A percentile compares a stretch with the other conserved stretches of the same genome.
Conservation (phyloP, 1,140 invertebrate species). For the Cydia amplana region DNA sequence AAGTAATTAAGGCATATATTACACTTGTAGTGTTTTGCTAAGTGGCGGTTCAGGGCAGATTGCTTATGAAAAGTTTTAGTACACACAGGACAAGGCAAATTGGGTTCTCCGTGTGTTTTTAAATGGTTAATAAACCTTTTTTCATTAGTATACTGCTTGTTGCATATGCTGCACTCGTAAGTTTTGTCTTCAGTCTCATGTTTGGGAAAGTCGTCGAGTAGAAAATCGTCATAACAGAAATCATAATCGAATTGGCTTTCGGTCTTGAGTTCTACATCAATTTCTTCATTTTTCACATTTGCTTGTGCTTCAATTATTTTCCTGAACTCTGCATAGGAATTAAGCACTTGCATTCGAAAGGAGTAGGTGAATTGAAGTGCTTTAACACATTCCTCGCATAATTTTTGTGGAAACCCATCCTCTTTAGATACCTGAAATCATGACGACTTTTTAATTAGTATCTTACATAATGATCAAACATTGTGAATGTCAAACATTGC, state of each 20-base stretch:
- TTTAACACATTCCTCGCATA: constrained; percentile 68
- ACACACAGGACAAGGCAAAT: constrained; percentile 51
- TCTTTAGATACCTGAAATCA: constrained; percentile 60
- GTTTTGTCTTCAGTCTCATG: constrained; percentile 29
- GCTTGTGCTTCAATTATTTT: constrained; percentile 44
- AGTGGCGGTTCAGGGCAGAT: constrained; percentile 53
- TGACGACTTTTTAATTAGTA: not conserved
- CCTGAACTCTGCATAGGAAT: constrained; percentile 58
- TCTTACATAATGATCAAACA: constrained; percentile 15
- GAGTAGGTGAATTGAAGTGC: constrained; percentile 55
- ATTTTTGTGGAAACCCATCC: constrained; percentile 70
- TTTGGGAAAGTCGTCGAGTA: constrained; percentile 42
- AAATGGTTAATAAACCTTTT: constrained; percentile 55
- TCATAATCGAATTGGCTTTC: constrained; percentile 46
- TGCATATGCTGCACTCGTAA: constrained; percentile 45
- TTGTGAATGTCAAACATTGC: not conserved
- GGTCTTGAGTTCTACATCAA: constrained; percentile 43
- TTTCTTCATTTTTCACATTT: constrained; percentile 51
- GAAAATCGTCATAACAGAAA: constrained; percentile 45
- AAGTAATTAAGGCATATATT: constrained; percentile 44
- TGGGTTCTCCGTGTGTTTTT: constrained; percentile 41
- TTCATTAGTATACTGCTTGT: constrained; percentile 49
- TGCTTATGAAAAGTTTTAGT: constrained; percentile 58
- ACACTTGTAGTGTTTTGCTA: constrained; percentile 52
- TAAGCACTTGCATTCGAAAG: constrained; percentile 63